phyloP scores from a whole-genome alignment of 53 echinoderm and acorn worm genomes.

The Mesocentrotus franciscanus region DNA sequence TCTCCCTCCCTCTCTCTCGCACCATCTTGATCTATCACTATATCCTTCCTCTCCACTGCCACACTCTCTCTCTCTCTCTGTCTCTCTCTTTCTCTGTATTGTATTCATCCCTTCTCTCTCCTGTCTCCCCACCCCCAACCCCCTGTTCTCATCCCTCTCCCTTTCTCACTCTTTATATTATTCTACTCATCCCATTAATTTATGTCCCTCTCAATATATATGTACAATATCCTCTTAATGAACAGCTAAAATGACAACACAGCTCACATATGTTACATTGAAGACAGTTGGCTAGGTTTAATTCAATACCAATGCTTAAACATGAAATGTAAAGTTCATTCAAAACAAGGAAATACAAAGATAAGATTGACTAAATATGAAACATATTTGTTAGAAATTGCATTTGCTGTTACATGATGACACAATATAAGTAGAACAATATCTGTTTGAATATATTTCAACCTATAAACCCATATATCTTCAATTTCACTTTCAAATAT shows the following conservation, averaged over 20 bases:
- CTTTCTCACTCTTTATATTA: not conserved
- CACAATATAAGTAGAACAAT: constrained; percentile 30
- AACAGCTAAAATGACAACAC: not conserved
- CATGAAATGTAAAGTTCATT: constrained; percentile 53
- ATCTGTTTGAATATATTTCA: constrained; percentile 5
- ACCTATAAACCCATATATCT: constrained; percentile 24
- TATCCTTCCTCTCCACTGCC: not conserved
- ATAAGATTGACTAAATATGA: constrained; percentile 45
- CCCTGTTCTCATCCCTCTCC: not conserved
- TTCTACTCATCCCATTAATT: not conserved
- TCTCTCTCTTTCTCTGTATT: not conserved
- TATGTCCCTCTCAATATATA: not conserved
- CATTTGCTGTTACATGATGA: constrained; percentile 11
- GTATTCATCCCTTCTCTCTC: not conserved
- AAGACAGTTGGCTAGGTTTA: constrained; percentile 57
- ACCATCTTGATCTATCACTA: not conserved
- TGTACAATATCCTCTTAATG: not conserved
- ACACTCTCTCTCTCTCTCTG: not conserved
- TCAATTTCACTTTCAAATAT: not conserved
- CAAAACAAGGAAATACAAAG: constrained; percentile 52
- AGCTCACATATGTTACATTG: not conserved
- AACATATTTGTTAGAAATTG: constrained; percentile 31
- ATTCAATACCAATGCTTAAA: constrained; percentile 59
- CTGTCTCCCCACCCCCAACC: not conserved
- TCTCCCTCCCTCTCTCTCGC: not conserved